Conservation (phyloP, 2,888 invertebrate genomes). For the Cryptosula pallasiana region DNA sequence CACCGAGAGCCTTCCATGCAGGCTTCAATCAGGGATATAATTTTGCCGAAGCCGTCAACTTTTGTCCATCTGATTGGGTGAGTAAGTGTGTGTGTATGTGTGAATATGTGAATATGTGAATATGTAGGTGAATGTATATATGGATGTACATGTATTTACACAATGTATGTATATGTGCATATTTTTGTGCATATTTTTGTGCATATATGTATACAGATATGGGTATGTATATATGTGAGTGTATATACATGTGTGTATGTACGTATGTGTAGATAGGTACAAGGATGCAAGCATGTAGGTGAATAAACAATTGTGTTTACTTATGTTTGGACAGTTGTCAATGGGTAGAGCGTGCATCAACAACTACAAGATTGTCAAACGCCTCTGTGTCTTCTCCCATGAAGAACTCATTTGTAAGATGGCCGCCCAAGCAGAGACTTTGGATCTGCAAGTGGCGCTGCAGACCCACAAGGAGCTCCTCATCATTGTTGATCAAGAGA, state of each 20-base stretch:
- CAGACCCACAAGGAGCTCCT: constrained; percentile 88
- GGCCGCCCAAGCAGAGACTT: constrained; percentile 77
- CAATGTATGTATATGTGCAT: too few species aligned
- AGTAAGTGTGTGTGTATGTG: too few species aligned
- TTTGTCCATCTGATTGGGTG: constrained; percentile 29
- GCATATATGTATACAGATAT: too few species aligned
- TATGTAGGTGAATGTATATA: too few species aligned
- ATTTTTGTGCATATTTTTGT: too few species aligned
- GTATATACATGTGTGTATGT: too few species aligned
- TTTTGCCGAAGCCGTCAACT: constrained; percentile 30
- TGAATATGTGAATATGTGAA: too few species aligned
- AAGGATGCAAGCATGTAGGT: too few species aligned
- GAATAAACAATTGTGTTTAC: too few species aligned
- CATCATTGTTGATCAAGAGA: constrained; percentile 69
- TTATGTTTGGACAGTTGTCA: constrained; percentile 69
- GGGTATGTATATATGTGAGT: too few species aligned
- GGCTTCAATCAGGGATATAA: constrained; percentile 29
- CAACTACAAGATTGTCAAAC: constrained; percentile 84
- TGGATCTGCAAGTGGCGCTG: constrained; percentile 82
- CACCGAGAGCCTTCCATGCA: constrained; percentile 27
- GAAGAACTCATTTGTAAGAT: constrained; percentile 97
- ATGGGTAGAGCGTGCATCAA: constrained; percentile 89
- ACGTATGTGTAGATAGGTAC: too few species aligned
- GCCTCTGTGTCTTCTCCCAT: constrained; percentile 97
- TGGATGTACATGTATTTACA: too few species aligned